Conservation (phyloP, 2,797 vertebrate species). For the Florisuga fusca region DNA sequence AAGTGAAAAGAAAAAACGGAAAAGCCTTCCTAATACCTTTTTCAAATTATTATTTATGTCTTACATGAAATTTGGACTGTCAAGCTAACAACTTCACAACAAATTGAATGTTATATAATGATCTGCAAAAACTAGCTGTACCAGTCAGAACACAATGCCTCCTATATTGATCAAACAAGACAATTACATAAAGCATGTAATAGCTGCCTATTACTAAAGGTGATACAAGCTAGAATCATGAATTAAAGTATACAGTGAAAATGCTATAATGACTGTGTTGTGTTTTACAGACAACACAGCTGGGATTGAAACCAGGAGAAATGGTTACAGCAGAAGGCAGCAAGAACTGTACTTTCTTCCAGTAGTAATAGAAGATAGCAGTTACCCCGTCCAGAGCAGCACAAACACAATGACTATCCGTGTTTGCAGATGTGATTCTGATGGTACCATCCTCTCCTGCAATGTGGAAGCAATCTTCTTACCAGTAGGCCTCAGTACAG, state of each 20-base stretch:
- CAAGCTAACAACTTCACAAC: not conserved
- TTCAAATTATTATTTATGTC: not conserved
- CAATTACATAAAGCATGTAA: not conserved
- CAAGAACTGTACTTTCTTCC: conserved; percentile 93
- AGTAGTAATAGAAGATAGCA: conserved; percentile 93
- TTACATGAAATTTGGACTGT: conserved; percentile 14
- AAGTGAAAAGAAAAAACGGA: not conserved
- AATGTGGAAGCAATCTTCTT: conserved; percentile 95
- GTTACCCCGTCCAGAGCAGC: conserved; percentile 94
- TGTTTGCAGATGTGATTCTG: conserved; percentile 92
- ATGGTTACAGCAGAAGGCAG: conserved; percentile 89
- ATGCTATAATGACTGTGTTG: conserved; percentile 10
- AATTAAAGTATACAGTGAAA: conserved; percentile 19
- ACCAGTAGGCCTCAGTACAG: conserved; percentile 96
- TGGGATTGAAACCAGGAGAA: conserved; percentile 89
- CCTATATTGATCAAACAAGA: conserved; percentile 3
- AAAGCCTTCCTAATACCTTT: not conserved
- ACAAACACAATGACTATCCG: conserved; percentile 94
- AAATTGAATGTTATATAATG: not conserved
- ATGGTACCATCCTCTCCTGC: conserved; percentile 93
- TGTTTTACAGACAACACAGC: conserved; percentile 94
- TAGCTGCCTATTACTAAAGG: not conserved
- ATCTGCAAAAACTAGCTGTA: not conserved
- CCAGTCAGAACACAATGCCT: not conserved
- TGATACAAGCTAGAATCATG: not conserved